phyloP scores from a whole-genome alignment of 1,140 invertebrate species.

The Plectrocnemia conspersa region DNA sequence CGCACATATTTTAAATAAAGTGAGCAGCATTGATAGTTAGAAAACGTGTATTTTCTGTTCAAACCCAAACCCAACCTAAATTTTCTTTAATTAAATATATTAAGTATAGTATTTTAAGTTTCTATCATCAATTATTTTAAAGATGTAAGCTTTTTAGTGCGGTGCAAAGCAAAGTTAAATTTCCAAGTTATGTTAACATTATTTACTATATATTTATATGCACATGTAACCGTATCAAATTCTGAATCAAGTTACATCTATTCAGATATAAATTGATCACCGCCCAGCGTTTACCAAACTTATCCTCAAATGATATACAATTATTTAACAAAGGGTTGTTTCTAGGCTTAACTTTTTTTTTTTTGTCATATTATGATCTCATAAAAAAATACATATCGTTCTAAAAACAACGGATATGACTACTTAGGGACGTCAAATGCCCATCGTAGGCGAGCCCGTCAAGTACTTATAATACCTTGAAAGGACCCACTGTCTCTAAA shows the following conservation, averaged over 20 bases:
- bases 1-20: too few relatives aligned
- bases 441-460: background rate
- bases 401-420: slow-evolving; percentile 26
- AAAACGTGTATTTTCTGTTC: too few relatives aligned
- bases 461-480: slow-evolving; percentile 10
- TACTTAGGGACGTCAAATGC: slow-evolving; percentile 28
- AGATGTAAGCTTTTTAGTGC: background rate
- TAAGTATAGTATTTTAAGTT: background rate
- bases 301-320: too few relatives aligned
- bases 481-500: slow-evolving; percentile 5
- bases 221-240: background rate
- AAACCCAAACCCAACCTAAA: background rate
- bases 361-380: slow-evolving; percentile 2
- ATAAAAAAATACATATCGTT: slow-evolving; percentile 14
- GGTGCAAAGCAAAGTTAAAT: background rate
- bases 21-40: too few relatives aligned
- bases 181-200: background rate
- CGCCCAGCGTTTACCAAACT: too few relatives aligned
- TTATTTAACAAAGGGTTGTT: slow-evolving; percentile 20
- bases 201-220: background rate
- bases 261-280: background rate
- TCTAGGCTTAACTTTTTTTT: slow-evolving; percentile 1
- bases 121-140: background rate
- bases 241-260: background rate
- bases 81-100: slow-evolving; percentile 5